Evolutionary conservation across 2,888 invertebrate genomes (phyloP).

Genomic region (Onthophagus sagittarius): DNA sequence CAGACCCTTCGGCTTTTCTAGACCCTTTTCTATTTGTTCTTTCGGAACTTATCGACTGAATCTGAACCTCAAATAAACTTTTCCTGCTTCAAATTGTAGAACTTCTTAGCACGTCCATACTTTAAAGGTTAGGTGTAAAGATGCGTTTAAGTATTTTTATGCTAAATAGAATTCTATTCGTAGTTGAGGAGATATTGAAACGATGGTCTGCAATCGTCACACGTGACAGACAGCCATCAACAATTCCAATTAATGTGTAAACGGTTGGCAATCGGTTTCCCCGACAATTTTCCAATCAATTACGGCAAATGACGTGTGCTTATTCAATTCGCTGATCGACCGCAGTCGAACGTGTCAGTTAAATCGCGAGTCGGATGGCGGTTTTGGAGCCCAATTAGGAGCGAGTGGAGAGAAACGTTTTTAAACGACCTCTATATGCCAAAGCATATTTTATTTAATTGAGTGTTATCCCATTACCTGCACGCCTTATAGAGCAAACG

Average conservation of each 20-base stretch:
- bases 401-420: not conserved
- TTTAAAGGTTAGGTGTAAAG: too few relatives aligned
- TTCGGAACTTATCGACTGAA: not conserved
- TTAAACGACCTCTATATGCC: not conserved
- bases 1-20: not conserved
- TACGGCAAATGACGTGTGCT: slow-evolving; percentile 1
- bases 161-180: not conserved
- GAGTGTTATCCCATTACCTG: not conserved
- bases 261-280: not conserved
- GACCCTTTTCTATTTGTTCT: slow-evolving; percentile 1
- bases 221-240: not conserved
- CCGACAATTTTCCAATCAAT: not conserved
- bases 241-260: not conserved
- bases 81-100: not conserved
- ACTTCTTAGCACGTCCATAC: not conserved
- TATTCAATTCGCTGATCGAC: slow-evolving; percentile 1
- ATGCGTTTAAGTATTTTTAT: not conserved
- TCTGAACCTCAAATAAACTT: slow-evolving; percentile 1
- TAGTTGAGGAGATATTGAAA: not conserved
- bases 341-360: slow-evolving; percentile 1
- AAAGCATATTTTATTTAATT: not conserved
- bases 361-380: not conserved
- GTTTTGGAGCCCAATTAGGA: not conserved
- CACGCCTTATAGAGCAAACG: not conserved
- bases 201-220: not conserved